Base-by-base conservation (phyloP, 2,888 invertebrate species). In the Hololepta plana region DNA sequence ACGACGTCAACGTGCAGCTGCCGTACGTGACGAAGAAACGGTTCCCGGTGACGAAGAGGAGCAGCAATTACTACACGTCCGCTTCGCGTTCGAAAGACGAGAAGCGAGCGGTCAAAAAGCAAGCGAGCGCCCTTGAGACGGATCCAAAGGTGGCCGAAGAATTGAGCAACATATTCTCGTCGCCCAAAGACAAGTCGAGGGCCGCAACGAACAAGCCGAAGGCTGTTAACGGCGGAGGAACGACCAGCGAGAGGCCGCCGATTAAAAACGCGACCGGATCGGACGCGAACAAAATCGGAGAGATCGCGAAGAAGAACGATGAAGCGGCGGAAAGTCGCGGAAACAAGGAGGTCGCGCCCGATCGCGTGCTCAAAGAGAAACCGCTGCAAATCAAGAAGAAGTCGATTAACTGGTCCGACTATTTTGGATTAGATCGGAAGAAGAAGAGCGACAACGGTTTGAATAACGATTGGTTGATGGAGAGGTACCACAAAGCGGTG, bases 401-500 rank as follows among this genome's bases (percentile, higher is more conserved):
- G 49, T 79, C 79, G 1, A 67, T 85, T 32, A 73, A 84, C 42
- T 87, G 84, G 85, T 75, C 80, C 0, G 72, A 81, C 40, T 84
- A 87, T 44, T 84, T 85, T 43, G 87, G 87, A 1, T 65, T 82
- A 33, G 82, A 87, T 47, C 67, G 73, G 34, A 69, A 81, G 31
- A 71, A 65, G 49, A 79, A 77, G 50, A 62, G 60, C 23, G 55
- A 52, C 27, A 51, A 59, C 20, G 57, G 59, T 20, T 53, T 60
- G 12, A 62, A 65, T 22, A 59, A 64, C 33, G 60, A 64, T 34
- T 67, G 64, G 59, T 47, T 67, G 30, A 43, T 67, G 32, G 61
- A 67, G 36, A 55, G 62, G 31, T 68, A 68, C 37, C 64, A 65
- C 39, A 60, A 63, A 42, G 60, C 60, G n/a, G 37, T 51, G 12